A percentile compares a stretch with the other conserved stretches of the same genome.
Evolutionary conservation across 2,113 vertebrate genomes (phyloP).

Genomic region (Puffinus mauretanicus): DNA sequence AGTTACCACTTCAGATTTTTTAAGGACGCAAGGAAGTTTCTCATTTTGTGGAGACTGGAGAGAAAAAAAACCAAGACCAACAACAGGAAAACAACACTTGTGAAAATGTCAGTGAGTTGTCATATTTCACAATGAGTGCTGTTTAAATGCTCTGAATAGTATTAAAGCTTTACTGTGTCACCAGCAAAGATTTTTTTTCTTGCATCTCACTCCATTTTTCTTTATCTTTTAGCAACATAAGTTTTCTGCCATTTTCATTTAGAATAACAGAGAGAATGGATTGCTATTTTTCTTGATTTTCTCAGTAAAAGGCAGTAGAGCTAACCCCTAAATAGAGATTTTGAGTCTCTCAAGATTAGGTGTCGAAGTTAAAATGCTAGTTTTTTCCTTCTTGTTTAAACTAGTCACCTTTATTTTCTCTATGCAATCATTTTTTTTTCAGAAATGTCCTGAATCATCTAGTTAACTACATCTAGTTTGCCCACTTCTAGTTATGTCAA

Average conservation of each 20-base stretch:
- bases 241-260: neutral
- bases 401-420: neutral
- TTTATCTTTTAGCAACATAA: neutral
- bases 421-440: neutral
- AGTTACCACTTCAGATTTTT: neutral
- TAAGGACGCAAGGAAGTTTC: neutral
- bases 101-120: constrained; percentile 22
- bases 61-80: neutral
- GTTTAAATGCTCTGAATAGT: neutral
- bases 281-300: neutral
- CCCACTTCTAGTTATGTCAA: neutral
- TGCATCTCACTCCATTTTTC: neutral
- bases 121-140: neutral
- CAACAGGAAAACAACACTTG: neutral
- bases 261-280: neutral
- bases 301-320: neutral
- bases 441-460: neutral
- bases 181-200: neutral
- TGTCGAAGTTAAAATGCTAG: neutral
- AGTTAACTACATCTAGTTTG: neutral
- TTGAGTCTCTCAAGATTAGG: neutral
- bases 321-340: neutral
- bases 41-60: neutral
- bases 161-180: neutral
- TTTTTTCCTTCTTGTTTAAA: neutral